Evolutionary conservation across 2,797 vertebrate genomes (phyloP), one percentile per base, ranked within the genome.

Genomic region (Cottoperca gobio): DNA sequence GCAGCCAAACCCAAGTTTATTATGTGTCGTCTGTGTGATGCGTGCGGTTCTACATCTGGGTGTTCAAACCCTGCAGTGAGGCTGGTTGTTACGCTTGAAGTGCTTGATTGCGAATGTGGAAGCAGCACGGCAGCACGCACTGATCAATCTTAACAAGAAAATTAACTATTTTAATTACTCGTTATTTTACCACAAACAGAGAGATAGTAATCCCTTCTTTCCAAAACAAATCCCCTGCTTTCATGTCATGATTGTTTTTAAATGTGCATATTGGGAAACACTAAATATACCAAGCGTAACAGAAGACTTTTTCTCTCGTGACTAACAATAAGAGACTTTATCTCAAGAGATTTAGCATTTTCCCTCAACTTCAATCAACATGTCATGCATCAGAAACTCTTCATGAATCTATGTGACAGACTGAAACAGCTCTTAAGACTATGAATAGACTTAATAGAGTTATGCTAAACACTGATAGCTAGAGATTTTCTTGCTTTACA

Each of bases 1-100:
- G 61, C 42, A 83, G 40, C 24, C 68, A 26, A 73, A 60, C 37
- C 40, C 57, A 9, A 42, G 52, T 75, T 67, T 60, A 54, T 65
- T 33, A 48, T 75, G 64, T 48, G n/a, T 65, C 49, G 63, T 53
- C 14, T 16, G 35, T 57, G 42, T 65, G 0, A 1, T 26, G 17
- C 8, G 17, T 67, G 66, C 54, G 67, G 4, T 67, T 39, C 17
- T 26, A 17, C 66, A 67, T 65, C 24, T 46, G 8, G 16, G 9
- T 19, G n/a, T 43, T 28, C 2, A 26, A 14, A 26, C 54, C 39
- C 21, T 28, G 40, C 24, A 69, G 24, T 0, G 19, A 64, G 12
- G 4, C 14, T 8, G 17, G 26, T 2, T 37, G 6, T 28, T 54
- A 23, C 17, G 17, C 21, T 42, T 23, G 6, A 5, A 23, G 19